phyloP scores from a whole-genome alignment of 2,888 invertebrate genomes.

The Chirona hameri region DNA sequence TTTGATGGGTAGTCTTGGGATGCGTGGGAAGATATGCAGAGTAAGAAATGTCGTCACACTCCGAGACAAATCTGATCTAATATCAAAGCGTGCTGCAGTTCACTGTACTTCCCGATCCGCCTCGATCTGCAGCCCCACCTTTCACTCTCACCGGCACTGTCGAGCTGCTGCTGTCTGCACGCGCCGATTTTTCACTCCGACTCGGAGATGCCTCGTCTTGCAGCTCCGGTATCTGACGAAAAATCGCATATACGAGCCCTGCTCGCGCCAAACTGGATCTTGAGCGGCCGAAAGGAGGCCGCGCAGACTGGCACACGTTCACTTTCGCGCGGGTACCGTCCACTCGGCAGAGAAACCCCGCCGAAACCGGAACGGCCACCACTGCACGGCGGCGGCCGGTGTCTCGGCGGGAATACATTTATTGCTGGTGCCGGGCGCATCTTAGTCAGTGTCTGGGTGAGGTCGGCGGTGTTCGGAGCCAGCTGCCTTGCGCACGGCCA shows the following conservation, averaged over 20 bases:
- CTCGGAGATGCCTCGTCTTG: background rate
- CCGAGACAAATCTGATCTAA: too few species aligned
- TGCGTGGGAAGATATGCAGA: too few species aligned
- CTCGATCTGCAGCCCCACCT: too few species aligned
- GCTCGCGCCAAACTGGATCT: background rate
- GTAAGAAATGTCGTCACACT: too few species aligned
- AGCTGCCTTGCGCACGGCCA: background rate
- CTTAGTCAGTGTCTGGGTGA: background rate
- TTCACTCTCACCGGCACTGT: too few species aligned
- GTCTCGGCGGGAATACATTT: background rate
- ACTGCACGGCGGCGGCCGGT: background rate
- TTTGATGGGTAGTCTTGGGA: too few species aligned
- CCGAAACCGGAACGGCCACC: background rate
- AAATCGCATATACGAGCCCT: background rate
- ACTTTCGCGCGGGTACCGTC: background rate
- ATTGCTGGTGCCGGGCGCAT: background rate
- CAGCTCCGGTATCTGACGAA: background rate
- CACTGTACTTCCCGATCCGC: too few species aligned
- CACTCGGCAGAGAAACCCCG: background rate
- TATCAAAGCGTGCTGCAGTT: too few species aligned
- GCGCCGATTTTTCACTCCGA: too few species aligned
- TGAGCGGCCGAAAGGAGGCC: background rate
- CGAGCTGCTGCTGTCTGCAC: too few species aligned
- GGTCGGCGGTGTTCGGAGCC: background rate
- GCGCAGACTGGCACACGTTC: background rate